phyloP scores from a whole-genome alignment of 2,797 vertebrate genomes.

The Podarcis siculus region DNA sequence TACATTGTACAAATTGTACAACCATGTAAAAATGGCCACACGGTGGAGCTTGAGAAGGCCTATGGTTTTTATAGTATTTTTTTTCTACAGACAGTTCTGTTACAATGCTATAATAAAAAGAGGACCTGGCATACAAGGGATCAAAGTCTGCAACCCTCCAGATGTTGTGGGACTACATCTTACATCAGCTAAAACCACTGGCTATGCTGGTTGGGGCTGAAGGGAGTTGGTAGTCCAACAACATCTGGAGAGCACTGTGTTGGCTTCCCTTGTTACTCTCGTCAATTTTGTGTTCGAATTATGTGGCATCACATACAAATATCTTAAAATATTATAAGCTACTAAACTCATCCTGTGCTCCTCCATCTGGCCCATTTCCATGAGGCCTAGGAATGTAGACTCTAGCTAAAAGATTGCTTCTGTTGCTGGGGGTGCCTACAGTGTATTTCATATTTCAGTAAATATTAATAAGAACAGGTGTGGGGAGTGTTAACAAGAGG shows the following conservation, averaged over 20 bases:
- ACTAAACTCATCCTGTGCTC: no score
- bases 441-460: no score
- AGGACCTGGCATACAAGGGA: background rate
- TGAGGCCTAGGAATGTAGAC: no score
- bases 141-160: background rate
- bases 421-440: no score
- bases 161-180: background rate
- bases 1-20: no score
- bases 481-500: no score
- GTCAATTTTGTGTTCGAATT: constrained; percentile 10
- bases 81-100: background rate
- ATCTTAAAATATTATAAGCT: no score
- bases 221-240: background rate
- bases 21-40: no score
- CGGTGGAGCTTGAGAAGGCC: background rate
- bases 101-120: background rate
- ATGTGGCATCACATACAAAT: background rate
- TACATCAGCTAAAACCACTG: background rate
- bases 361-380: no score
- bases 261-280: background rate
- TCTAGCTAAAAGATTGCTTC: no score
- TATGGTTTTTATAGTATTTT: background rate
- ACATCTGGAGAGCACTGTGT: background rate
- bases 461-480: no score
- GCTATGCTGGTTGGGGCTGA: background rate